Evolutionary conservation across 2,113 vertebrate genomes (phyloP), one percentile per base, ranked within the genome.

Genomic region (Brachionichthys hirsutus): DNA sequence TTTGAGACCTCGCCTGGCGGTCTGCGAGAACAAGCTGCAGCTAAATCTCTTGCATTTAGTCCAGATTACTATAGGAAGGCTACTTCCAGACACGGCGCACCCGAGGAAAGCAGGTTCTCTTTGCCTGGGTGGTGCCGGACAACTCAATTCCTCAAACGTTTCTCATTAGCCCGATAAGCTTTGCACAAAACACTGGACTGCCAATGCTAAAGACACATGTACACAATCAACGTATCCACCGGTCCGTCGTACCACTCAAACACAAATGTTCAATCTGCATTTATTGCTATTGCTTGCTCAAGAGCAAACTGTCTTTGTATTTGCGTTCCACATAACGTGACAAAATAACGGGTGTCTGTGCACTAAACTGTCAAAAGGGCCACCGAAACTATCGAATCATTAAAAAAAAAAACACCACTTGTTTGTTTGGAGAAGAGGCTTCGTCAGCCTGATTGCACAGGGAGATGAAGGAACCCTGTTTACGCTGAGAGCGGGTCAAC

Each of bases 131-230:
- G 91, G 89, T 88, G 85, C 62, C 62, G 72, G 72, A 80, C 69
- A 86, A 85, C 85, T 81, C 65, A 59, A 52, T 68, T 84, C 73
- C 67, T 69, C 90, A 90, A 82, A 90, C 75, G 88, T 86, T 91
- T 89, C 85, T 83, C 78, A 91, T 91, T 91, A 92, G 75, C 22
- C 42, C 87, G 88, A 89, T 85, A 85, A 73, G 75, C 77, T 85
- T 83, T 84, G 78, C 83, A 75, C 82, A 87, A 89, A 88, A 71
- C 69, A 63, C 73, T 69, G 62, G 70, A 62, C 68, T 51, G 65
- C 54, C 58, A 73, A 74, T 77, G 75, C 83, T 85, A 88, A 80
- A 72, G 82, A 85, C 79, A 77, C 74, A 83, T 11, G 22, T 63
- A 74, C 67, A 62, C 52, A 35, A 4, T 77, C 54, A 38, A 38